phyloP scores from a whole-genome alignment of 2,113 vertebrate genomes.

The Opisthocomus hoazin region DNA sequence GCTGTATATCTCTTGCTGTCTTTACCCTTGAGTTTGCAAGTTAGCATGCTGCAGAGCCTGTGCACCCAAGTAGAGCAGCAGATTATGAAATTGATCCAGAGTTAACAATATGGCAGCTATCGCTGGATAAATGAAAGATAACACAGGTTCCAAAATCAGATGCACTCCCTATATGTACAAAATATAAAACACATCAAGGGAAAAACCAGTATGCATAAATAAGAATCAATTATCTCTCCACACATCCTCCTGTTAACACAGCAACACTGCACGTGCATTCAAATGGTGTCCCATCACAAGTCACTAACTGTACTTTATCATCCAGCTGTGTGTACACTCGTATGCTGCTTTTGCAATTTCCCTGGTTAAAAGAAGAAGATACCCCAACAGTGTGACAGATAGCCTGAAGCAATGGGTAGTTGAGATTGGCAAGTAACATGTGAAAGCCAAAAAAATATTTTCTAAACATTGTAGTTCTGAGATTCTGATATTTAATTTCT shows the following conservation, averaged over 20 bases:
- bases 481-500: constrained; percentile 2
- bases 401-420: background rate
- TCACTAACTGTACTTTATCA: background rate
- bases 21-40: background rate
- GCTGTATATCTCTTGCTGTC: background rate
- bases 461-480: background rate
- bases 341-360: background rate
- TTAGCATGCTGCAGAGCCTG: background rate
- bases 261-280: background rate
- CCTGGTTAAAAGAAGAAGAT: background rate
- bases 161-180: background rate
- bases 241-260: background rate
- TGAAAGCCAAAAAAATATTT: background rate
- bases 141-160: background rate
- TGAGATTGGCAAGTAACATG: background rate
- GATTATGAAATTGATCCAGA: background rate
- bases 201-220: background rate
- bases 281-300: background rate
- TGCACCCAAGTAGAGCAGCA: background rate
- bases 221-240: background rate
- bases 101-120: background rate
- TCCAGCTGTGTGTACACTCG: background rate
- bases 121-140: background rate
- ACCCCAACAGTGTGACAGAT: background rate
- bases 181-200: background rate